phyloP scores from a whole-genome alignment of 2,888 invertebrate species.

The Penaeus monodon region DNA sequence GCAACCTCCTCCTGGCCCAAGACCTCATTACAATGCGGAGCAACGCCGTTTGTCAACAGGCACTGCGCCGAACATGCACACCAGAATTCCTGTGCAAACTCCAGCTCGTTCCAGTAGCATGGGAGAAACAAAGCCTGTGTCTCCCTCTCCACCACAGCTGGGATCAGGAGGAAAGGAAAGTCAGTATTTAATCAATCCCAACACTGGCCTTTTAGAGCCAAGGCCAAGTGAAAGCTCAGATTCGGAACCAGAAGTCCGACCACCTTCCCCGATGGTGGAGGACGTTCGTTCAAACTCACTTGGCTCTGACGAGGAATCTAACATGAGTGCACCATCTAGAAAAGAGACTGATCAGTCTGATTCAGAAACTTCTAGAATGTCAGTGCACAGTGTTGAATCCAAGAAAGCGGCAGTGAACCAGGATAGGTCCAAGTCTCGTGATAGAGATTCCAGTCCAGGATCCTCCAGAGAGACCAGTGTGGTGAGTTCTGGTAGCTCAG shows the following conservation, averaged over 20 bases:
- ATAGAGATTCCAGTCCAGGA: slow-evolving; percentile 55
- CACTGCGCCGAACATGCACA: background rate
- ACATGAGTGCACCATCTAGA: slow-evolving; percentile 40
- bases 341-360: slow-evolving; percentile 56
- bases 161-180: slow-evolving; percentile 75
- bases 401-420: slow-evolving; percentile 27
- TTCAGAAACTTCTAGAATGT: slow-evolving; percentile 43
- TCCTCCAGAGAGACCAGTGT: slow-evolving; percentile 51
- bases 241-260: slow-evolving; percentile 69
- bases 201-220: slow-evolving; percentile 86
- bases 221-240: slow-evolving; percentile 79
- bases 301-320: slow-evolving; percentile 62
- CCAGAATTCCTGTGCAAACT: slow-evolving; percentile 13
- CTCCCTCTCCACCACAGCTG: slow-evolving; percentile 53
- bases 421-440: slow-evolving; percentile 46
- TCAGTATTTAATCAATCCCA: slow-evolving; percentile 89
- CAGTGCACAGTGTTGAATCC: slow-evolving; percentile 38
- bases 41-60: slow-evolving; percentile 28
- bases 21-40: slow-evolving; percentile 30
- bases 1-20: slow-evolving; percentile 57
- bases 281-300: slow-evolving; percentile 52
- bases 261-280: slow-evolving; percentile 46
- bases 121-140: slow-evolving; percentile 36
- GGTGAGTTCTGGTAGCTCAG: slow-evolving; percentile 37
- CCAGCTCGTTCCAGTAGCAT: slow-evolving; percentile 3